These are phyloP conservation scores for Mormyrus proboscirostris DNA, from an alignment of 2,797 vertebrate species.

Conservation along the genomic window DNA sequence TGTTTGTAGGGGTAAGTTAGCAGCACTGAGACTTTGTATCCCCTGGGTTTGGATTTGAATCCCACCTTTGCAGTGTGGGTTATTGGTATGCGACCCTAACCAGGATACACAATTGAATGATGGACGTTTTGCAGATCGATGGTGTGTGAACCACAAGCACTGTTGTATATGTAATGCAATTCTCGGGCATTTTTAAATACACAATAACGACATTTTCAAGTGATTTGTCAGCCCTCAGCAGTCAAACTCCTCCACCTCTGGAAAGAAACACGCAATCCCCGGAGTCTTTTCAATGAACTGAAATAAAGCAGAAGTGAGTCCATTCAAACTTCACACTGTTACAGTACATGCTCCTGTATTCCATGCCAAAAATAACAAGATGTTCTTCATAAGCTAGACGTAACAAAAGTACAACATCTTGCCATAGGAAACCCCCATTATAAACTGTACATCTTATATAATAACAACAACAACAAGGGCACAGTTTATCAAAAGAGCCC, in stretches of 20 bases:
- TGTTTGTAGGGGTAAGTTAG: background rate
- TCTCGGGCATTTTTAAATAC: background rate
- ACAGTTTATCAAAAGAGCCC: constrained; percentile 58
- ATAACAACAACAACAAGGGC: constrained; percentile 56
- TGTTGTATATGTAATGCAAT: background rate
- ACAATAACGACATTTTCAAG: background rate
- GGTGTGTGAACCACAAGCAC: background rate
- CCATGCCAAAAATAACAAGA: constrained; percentile 16
- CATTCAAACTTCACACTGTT: constrained; percentile 11
- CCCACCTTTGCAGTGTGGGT: background rate
- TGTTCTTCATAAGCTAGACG: constrained; percentile 18
- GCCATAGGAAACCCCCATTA: constrained; percentile 61
- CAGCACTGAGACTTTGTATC: background rate
- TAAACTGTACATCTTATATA: constrained; percentile 58
- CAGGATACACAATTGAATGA: background rate
- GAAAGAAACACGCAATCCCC: background rate
- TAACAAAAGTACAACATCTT: constrained; percentile 31
- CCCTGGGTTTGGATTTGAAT: background rate
- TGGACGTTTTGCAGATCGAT: background rate
- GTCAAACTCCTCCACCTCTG: background rate
- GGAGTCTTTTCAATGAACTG: constrained; percentile 10
- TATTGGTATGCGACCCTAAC: background rate
- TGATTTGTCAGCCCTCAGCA: background rate
- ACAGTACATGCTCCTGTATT: background rate
- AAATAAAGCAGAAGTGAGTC: constrained; percentile 1